Evolutionary conservation across 2,797 vertebrate genomes (phyloP), one percentile per base, ranked within the genome.

Genomic region (Presbytis comata): DNA sequence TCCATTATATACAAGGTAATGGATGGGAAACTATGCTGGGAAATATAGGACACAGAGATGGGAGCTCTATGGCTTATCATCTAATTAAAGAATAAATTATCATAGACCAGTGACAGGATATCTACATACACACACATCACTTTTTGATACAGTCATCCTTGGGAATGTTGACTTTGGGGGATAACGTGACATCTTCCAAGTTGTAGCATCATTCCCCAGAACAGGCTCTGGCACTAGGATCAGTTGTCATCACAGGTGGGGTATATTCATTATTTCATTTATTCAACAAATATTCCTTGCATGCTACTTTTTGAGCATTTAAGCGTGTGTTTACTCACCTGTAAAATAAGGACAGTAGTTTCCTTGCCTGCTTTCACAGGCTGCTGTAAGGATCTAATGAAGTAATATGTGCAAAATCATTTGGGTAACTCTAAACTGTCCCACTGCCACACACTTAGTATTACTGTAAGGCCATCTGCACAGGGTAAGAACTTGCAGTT

Each of bases 171-270:
- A 8, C 13, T 95, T 84, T 95, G 91, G 97, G 33, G 82, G 78
- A 81, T 97, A 30, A 1, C 12, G 1, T 21, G 86, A 92, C 92
- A 87, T 95, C 92, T 92, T 98, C 98, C 97, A 91, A 90, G 86
- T 97, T 98, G 96, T 55, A 10, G 82, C 96, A 98, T 72, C 83
- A 92, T 96, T 97, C 44, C 50, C 57, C 67, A 87, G 95, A 96
- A 97, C 9, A 86, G 89, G 85, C 96, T 36, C 95, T 98, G 96
- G 89, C 96, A 95, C 95, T 98, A 96, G 41, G 59, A 94, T 98
- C 67, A 28, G 22, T 55, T 83, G 36, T 95, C 89, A 0, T 72
- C 74, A 95, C 75, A n/a, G n/a, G 53, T 74, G 8, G 5, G 16
- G 11, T 16, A 22, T 50, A 36, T 39, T 81, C 19, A 70, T 55